Evolutionary conservation across 2,113 vertebrate species (phyloP).

Genomic region (Podilymbus podiceps): DNA sequence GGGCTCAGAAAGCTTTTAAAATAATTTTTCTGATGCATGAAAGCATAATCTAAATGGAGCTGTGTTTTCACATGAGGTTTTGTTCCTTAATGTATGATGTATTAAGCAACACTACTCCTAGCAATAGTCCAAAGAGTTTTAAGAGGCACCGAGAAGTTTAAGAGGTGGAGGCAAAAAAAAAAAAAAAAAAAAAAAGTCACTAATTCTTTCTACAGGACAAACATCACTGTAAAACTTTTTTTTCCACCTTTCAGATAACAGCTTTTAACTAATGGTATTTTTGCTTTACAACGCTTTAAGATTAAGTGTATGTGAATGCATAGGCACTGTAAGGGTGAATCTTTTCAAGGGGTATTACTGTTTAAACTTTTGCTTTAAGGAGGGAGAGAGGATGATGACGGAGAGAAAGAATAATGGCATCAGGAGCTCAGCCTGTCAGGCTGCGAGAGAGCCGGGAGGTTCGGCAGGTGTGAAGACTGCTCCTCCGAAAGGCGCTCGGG

Average conservation of each 20-base stretch:
- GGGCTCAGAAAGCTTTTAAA: constrained; percentile 1
- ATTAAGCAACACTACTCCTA: neutral
- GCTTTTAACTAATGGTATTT: neutral
- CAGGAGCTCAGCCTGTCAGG: neutral
- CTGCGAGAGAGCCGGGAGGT: neutral
- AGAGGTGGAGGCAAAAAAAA: neutral
- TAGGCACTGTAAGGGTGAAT: neutral
- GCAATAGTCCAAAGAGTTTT: neutral
- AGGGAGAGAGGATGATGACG: neutral
- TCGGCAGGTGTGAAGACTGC: neutral
- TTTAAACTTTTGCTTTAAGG: neutral
- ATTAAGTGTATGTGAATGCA: neutral
- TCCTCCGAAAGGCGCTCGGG: neutral
- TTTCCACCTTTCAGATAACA: neutral
- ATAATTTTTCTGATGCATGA: neutral
- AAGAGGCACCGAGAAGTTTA: neutral
- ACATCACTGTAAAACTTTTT: neutral
- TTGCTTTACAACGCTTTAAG: neutral
- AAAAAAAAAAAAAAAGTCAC: no score
- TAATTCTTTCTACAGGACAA: neutral
- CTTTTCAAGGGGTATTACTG: neutral
- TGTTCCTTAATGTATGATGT: neutral
- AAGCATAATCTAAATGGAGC: neutral
- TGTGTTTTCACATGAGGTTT: constrained; percentile 3
- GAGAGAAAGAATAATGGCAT: neutral